A percentile compares a stretch with the other conserved stretches of the same genome.
These are phyloP conservation scores for Pristionchus fissidentatus DNA, from an alignment of 2,888 invertebrate species.

Conservation along the genomic window DNA sequence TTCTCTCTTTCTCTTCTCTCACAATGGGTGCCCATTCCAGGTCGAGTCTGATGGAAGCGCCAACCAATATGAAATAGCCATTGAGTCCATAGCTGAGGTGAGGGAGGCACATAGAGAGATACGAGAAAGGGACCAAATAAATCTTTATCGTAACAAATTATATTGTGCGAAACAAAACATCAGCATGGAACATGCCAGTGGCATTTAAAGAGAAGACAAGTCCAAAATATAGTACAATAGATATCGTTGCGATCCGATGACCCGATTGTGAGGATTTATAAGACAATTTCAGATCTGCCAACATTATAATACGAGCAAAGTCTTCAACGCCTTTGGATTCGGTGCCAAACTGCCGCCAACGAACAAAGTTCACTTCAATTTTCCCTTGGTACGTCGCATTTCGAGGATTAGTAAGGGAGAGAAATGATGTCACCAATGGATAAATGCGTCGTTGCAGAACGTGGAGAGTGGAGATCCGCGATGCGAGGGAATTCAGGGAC, in stretches of 20 bases:
- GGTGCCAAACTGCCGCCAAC: conserved; percentile 79
- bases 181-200: not conserved
- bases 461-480: conserved; percentile 79
- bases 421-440: not conserved
- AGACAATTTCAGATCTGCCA: conserved; percentile 64
- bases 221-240: not conserved
- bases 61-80: conserved; percentile 71
- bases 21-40: not conserved
- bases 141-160: too few relatives aligned
- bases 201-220: not conserved
- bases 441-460: conserved; percentile 76
- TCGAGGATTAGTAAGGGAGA: not conserved
- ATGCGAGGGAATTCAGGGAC: conserved; percentile 78
- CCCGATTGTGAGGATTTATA: not conserved
- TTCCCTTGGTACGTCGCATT: conserved; percentile 62
- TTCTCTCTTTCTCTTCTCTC: not conserved
- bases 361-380: conserved; percentile 69
- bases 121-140: too few relatives aligned
- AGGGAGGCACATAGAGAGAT: too few relatives aligned
- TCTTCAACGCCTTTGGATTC: conserved; percentile 77
- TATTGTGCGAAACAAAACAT: too few relatives aligned
- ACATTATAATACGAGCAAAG: conserved; percentile 64
- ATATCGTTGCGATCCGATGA: too few relatives aligned
- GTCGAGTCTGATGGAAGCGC: conserved; percentile 49
- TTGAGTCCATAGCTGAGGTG: conserved; percentile 63